A percentile compares a stretch with the other conserved stretches of the same genome.
phyloP scores from a whole-genome alignment of 2,888 invertebrate species.

The Oegoconia quadripuncta region DNA sequence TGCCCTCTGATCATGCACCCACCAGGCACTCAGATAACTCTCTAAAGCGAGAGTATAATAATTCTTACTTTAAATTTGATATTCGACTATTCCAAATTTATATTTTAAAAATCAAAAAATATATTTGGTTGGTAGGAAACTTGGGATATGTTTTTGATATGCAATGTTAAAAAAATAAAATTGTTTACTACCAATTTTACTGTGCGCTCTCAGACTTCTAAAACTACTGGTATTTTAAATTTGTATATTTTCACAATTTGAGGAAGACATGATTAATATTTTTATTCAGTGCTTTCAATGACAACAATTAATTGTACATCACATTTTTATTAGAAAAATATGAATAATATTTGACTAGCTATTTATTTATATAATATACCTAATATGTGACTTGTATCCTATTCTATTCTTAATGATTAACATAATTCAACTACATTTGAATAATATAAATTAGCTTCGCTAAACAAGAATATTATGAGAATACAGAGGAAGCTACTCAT shows the following conservation, averaged over 20 bases:
- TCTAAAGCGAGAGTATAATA: no score
- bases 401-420: conserved; percentile 30
- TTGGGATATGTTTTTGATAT: conserved; percentile 16
- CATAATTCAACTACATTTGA: conserved; percentile 25
- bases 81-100: no score
- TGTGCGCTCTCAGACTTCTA: no score
- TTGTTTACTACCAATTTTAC: background rate
- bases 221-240: background rate
- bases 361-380: conserved; percentile 30
- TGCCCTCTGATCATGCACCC: no score
- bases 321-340: conserved; percentile 63
- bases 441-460: conserved; percentile 11
- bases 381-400: no score
- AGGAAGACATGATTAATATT: conserved; percentile 9
- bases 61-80: no score
- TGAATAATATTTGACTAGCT: conserved; percentile 61
- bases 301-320: conserved; percentile 50
- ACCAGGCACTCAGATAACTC: no score
- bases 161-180: conserved; percentile 1
- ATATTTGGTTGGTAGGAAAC: no score
- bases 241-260: conserved; percentile 1
- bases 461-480: conserved; percentile 7
- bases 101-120: no score
- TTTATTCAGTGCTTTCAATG: background rate
- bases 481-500: conserved; percentile 11